phyloP scores from a whole-genome alignment of 2,797 vertebrate species.

The Siniperca scherzeri region DNA sequence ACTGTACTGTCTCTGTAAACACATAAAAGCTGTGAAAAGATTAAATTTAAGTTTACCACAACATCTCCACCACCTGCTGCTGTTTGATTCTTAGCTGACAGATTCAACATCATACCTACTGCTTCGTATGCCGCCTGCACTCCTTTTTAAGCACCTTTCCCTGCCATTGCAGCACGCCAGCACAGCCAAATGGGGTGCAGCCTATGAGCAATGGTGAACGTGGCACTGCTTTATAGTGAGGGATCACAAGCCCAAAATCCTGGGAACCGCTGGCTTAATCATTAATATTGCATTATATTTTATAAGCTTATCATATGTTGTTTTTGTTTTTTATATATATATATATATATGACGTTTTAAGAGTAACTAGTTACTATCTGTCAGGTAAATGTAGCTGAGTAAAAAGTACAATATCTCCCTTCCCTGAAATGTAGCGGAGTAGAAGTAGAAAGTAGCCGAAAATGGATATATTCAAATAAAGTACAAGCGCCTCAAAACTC shows the following conservation, averaged over 20 bases:
- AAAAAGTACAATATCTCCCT: background rate
- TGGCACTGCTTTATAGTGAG: no score
- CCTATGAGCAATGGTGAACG: background rate
- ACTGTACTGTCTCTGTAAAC: background rate
- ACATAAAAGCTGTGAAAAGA: background rate
- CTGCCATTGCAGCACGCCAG: background rate
- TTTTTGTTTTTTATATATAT: background rate
- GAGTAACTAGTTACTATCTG: background rate
- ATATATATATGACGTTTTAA: background rate
- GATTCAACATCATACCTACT: background rate
- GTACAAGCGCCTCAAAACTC: background rate
- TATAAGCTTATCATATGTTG: background rate
- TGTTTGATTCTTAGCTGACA: background rate
- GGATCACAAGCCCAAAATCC: background rate
- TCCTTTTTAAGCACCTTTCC: background rate
- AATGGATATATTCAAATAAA: background rate
- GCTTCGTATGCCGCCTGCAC: no score
- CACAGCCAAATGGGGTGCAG: background rate
- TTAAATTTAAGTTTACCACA: background rate
- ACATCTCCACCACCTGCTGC: constrained; percentile 1
- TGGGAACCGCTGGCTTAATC: background rate
- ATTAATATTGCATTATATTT: background rate
- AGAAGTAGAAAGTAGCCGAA: background rate
- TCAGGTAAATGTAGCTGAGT: background rate
- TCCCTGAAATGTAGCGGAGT: background rate